Evolutionary conservation across 35 echinoderm and acorn worm genomes (phyloP).

Genomic region (Strongylocentrotus purpuratus): DNA sequence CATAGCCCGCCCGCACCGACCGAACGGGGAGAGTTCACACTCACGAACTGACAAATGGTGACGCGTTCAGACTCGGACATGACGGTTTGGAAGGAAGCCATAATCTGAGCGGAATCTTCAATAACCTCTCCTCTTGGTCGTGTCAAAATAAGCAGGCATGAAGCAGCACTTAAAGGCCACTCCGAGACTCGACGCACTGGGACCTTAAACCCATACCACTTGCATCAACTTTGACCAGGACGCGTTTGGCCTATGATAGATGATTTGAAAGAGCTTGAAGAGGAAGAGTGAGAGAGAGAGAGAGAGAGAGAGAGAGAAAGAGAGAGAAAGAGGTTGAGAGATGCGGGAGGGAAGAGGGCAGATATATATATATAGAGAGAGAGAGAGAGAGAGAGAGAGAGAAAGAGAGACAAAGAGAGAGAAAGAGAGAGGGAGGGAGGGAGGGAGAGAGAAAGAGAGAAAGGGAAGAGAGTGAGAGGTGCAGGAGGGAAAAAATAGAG

Average conservation of each 20-base stretch:
- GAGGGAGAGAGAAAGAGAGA: not conserved
- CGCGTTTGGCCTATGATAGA: not conserved
- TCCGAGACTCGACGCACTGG: not conserved
- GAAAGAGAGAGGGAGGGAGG: not conserved
- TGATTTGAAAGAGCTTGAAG: not conserved
- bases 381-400: not conserved
- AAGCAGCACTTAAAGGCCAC: not conserved
- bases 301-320: not conserved
- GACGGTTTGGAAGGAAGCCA: not conserved
- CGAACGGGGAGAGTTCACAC: not conserved
- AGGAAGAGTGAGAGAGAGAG: not conserved
- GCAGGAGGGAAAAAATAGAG: not conserved
- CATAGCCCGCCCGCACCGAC: no score
- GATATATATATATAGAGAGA: not conserved
- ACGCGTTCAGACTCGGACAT: not conserved
- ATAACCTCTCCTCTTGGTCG: not conserved
- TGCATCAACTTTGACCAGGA: not conserved
- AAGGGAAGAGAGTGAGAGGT: not conserved
- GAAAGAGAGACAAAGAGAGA: not conserved
- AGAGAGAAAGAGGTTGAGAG: not conserved
- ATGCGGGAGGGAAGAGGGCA: not conserved
- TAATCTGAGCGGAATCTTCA: not conserved
- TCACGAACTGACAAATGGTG: not conserved
- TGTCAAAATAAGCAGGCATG: slow-evolving; percentile 10
- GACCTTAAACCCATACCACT: not conserved